A percentile compares a stretch with the other conserved stretches of the same genome.
Evolutionary conservation across 2,888 invertebrate genomes (phyloP).

Genomic region (Lycophotia porphyrea): DNA sequence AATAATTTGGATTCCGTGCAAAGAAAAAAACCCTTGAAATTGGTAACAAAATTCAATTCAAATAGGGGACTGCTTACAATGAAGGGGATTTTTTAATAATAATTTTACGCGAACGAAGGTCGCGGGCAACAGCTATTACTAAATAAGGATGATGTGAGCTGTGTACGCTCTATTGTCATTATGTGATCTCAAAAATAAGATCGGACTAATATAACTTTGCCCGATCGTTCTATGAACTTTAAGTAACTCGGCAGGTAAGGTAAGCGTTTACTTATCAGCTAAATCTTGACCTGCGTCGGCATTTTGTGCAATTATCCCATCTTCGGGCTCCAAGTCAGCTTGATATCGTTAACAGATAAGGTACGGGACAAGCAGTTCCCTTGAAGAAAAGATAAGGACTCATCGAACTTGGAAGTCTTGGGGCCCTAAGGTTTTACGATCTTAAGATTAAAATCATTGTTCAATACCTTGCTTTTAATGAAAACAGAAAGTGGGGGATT

Average conservation of each 20-base stretch:
- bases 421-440: constrained; percentile 28
- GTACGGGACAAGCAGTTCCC: constrained; percentile 28
- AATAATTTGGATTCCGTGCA: too few relatives aligned
- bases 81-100: too few relatives aligned
- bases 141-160: too few relatives aligned
- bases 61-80: too few relatives aligned
- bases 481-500: constrained; percentile 10
- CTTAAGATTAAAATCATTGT: constrained; percentile 45
- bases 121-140: too few relatives aligned
- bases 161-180: not conserved
- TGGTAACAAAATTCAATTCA: too few relatives aligned
- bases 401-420: constrained; percentile 24
- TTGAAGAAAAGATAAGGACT: constrained; percentile 49
- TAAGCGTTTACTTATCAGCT: constrained; percentile 25
- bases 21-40: too few relatives aligned
- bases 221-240: constrained; percentile 1
- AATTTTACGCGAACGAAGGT: too few relatives aligned
- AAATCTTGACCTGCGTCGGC: constrained; percentile 27
- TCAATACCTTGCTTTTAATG: constrained; percentile 19
- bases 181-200: not conserved
- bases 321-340: constrained; percentile 32
- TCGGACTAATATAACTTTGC: not conserved
- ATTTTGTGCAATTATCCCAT: constrained; percentile 33
- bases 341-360: constrained; percentile 55
- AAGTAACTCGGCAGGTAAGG: not conserved